Base-by-base conservation (phyloP, 2,113 vertebrate genomes). In the Chaetorhynchus papuensis region DNA sequence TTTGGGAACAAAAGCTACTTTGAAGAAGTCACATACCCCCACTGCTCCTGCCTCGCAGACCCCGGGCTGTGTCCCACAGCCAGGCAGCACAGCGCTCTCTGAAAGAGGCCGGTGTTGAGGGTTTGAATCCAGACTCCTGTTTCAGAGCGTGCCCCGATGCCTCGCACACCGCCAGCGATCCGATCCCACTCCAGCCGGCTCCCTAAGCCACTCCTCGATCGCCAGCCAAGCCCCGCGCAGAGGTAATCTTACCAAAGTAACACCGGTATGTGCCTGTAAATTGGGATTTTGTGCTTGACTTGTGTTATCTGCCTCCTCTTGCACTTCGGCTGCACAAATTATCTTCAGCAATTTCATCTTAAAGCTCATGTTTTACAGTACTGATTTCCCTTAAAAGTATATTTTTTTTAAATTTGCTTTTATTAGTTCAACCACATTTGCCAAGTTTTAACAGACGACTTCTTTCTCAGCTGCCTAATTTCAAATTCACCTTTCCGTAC, bases 401-500 rank as follows among this genome's bases (percentile, higher is more conserved):
- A 9, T 37, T 19, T 76, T 70, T 74, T 49, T 24, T 0, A 3
- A 39, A 69, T 83, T 63, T 18, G 30, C 47, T 81, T 89, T 86
- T 74, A 89, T 74, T 77, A 66, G 54, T 39, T 65, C 78, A 74
- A 41, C 24, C 24, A 15, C 47, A 37, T 39, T 77, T 78, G 87
- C 87, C 79, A 93, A 74, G 65, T 91, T 92, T 88, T 57, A 90
- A 61, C 78, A 92, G 76, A 54, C 8, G 33, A 60, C 66, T 70
- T 21, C 70, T 89, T 93, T 86, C 59, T 94, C 88, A 83, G 56
- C 92, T 90, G 92, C 79, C 64, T 78, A 71, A 88, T 92, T 90
- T 96, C 92, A 95, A 92, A 88, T 68, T 89, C 96, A 94, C 93
- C 94, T 94, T 95, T 60, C 49, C 26, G 27, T 28, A 52, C 1